A percentile compares a stretch with the other conserved stretches of the same genome.
Conservation (phyloP, 2,797 vertebrate genomes). For the Enteromius thamalakanensis region DNA sequence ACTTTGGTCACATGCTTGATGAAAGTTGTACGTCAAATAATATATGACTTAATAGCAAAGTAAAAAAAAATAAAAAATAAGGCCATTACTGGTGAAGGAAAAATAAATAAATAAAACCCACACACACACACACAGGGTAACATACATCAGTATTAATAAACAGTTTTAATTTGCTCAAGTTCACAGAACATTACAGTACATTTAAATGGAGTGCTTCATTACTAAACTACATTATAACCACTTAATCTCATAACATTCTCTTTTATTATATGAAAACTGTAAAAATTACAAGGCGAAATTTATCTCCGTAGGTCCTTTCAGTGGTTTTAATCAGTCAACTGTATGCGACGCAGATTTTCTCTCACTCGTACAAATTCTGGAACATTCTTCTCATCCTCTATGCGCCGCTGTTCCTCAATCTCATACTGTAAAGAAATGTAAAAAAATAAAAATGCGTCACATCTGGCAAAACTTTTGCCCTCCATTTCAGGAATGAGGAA, state of each 20-base stretch:
- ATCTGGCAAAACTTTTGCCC: background rate
- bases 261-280: background rate
- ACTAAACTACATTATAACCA: background rate
- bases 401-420: constrained; percentile 73
- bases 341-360: constrained; percentile 77
- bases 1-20: background rate
- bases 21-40: too few species aligned
- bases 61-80: too few species aligned
- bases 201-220: background rate
- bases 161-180: constrained; percentile 12
- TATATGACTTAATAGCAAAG: too few species aligned
- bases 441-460: background rate
- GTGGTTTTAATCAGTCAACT: constrained; percentile 66
- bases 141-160: background rate
- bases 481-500: background rate
- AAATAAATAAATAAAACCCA: constrained; percentile 31
- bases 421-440: constrained; percentile 69
- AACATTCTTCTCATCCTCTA: constrained; percentile 73
- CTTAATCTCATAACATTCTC: background rate
- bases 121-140: background rate
- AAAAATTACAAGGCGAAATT: constrained; percentile 34
- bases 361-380: constrained; percentile 80
- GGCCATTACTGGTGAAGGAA: background rate
- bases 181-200: background rate
- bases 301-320: constrained; percentile 15